phyloP scores from a whole-genome alignment of 1,140 invertebrate species.

The Achatina immaculata region DNA sequence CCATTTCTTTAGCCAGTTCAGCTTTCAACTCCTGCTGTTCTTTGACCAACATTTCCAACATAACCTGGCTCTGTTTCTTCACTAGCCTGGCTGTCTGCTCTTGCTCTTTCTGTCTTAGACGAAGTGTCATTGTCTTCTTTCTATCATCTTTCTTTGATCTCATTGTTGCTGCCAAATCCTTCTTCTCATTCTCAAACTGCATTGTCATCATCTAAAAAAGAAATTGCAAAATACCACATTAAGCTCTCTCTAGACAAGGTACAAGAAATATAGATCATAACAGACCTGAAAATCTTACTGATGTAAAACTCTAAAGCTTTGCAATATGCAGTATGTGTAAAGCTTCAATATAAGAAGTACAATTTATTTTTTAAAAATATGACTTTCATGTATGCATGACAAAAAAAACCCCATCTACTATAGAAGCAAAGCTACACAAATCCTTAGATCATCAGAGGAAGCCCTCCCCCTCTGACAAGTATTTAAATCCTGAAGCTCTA shows the following conservation, averaged over 20 bases:
- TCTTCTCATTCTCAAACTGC: slow-evolving; percentile 69
- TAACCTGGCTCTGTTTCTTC: slow-evolving; percentile 68
- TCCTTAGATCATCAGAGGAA: too few relatives aligned
- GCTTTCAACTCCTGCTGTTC: slow-evolving; percentile 67
- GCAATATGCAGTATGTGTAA: too few relatives aligned
- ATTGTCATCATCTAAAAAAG: slow-evolving; percentile 60
- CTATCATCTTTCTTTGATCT: slow-evolving; percentile 64
- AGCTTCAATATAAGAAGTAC: neutral
- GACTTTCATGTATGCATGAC: too few relatives aligned
- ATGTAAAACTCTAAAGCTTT: neutral
- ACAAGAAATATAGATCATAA: too few relatives aligned
- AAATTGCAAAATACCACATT: too few relatives aligned
- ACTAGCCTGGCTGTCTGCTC: slow-evolving; percentile 64
- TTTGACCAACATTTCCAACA: slow-evolving; percentile 65
- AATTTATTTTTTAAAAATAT: too few relatives aligned
- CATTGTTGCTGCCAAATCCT: slow-evolving; percentile 65
- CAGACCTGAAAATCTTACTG: neutral
- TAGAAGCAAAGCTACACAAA: too few relatives aligned
- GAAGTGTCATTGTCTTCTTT: slow-evolving; percentile 63
- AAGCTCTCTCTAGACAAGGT: too few relatives aligned
- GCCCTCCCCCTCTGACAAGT: too few relatives aligned
- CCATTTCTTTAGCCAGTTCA: slow-evolving; percentile 59
- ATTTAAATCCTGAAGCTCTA: too few relatives aligned
- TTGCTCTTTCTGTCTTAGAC: slow-evolving; percentile 67
- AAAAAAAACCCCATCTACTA: too few relatives aligned